Conservation (phyloP, 2,113 vertebrate genomes). For the Antechinus stuartii region DNA sequence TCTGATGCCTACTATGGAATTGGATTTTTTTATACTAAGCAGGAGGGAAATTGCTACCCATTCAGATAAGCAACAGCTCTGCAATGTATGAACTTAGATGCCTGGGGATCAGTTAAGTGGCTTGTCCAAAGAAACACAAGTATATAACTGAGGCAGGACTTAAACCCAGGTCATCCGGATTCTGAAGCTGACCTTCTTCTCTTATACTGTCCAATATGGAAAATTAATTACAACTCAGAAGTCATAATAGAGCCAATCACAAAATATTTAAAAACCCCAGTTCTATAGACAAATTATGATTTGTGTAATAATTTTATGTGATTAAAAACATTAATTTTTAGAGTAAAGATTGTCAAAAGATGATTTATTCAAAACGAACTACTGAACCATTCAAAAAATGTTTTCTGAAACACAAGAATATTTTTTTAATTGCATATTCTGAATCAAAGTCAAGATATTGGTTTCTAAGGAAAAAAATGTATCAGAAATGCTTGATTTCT, state of each 20-base stretch:
- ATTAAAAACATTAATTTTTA: neutral
- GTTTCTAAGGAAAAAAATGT: neutral
- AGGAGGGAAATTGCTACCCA: neutral
- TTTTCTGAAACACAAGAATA: neutral
- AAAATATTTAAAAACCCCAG: neutral
- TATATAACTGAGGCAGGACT: neutral
- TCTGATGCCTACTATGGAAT: neutral
- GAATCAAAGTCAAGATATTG: slow-evolving; percentile 8
- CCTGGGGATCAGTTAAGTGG: neutral
- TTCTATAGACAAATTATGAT: neutral
- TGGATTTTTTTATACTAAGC: neutral
- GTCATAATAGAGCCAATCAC: neutral
- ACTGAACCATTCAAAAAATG: neutral
- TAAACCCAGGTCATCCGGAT: neutral
- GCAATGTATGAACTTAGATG: neutral
- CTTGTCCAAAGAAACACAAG: neutral
- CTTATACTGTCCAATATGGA: neutral
- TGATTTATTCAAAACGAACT: neutral
- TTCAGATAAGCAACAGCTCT: neutral
- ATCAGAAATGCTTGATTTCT: neutral
- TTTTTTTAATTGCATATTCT: neutral
- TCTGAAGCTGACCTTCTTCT: neutral
- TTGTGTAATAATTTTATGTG: neutral
- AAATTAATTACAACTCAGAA: neutral
- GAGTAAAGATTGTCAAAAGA: neutral